Percentiles rank a stretch among this genome's conserved stretches.
phyloP scores from a whole-genome alignment of 1,140 invertebrate species.

The Campoletis sonorensis region DNA sequence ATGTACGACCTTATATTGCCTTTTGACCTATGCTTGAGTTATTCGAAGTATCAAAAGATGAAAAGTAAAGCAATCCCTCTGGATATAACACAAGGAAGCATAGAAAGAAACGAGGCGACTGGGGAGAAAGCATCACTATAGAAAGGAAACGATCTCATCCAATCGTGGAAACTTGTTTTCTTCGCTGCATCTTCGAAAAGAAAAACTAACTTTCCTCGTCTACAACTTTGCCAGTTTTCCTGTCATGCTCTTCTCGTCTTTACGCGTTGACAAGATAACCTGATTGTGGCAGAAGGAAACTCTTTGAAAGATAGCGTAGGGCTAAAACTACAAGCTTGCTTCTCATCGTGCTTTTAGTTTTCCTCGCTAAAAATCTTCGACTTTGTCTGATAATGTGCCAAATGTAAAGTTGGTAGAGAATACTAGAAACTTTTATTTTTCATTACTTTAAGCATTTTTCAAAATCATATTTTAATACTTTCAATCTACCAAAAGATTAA shows the following conservation, averaged over 20 bases:
- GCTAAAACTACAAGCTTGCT: too few relatives aligned
- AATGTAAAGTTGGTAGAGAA: too few relatives aligned
- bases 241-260: neutral
- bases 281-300: neutral
- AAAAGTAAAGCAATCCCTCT: neutral
- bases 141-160: neutral
- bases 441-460: too few relatives aligned
- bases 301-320: neutral
- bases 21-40: neutral
- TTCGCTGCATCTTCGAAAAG: neutral
- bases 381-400: too few relatives aligned
- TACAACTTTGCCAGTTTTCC: neutral
- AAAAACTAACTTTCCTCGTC: neutral
- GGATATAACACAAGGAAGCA: neutral
- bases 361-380: too few relatives aligned
- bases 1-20: neutral
- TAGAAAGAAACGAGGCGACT: neutral
- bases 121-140: neutral
- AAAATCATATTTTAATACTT: too few relatives aligned
- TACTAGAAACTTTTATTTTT: too few relatives aligned
- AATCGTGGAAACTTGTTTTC: neutral
- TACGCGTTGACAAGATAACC: neutral
- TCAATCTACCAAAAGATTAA: too few relatives aligned
- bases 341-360: too few relatives aligned
- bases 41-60: neutral